Conservation (phyloP, 2,797 vertebrate genomes). For the Helostoma temminkii region DNA sequence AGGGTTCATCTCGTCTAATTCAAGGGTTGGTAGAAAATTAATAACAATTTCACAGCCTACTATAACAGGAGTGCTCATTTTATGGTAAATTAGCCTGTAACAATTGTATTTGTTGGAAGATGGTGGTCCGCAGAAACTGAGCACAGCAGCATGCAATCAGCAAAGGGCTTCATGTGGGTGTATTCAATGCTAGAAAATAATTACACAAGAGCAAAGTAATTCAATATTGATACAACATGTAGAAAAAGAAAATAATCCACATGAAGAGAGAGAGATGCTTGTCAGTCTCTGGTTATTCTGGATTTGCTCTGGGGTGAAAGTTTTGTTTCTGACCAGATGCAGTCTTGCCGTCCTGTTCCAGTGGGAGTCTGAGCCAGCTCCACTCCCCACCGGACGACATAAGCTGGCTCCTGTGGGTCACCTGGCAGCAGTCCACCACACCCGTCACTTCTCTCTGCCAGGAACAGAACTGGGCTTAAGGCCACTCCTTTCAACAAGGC, state of each 20-base stretch:
- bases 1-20: slow-evolving; percentile 28
- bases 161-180: slow-evolving; percentile 29
- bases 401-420: slow-evolving; percentile 49
- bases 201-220: slow-evolving; percentile 34
- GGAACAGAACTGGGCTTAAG: slow-evolving; percentile 33
- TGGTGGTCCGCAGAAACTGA: slow-evolving; percentile 38
- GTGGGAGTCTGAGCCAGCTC: slow-evolving; percentile 40
- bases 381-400: neutral
- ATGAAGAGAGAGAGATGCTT: neutral
- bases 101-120: slow-evolving; percentile 54
- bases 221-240: slow-evolving; percentile 31
- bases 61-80: slow-evolving; percentile 71
- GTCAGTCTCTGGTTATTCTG: slow-evolving; percentile 28
- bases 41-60: slow-evolving; percentile 73
- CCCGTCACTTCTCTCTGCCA: slow-evolving; percentile 11
- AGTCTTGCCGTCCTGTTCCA: slow-evolving; percentile 49
- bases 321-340: slow-evolving; percentile 61
- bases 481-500: slow-evolving; percentile 26
- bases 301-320: slow-evolving; percentile 18
- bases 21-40: slow-evolving; percentile 64
- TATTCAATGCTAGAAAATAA: slow-evolving; percentile 42
- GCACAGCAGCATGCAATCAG: slow-evolving; percentile 33
- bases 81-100: slow-evolving; percentile 66
- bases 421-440: slow-evolving; percentile 37
- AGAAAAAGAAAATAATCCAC: slow-evolving; percentile 28